Evolutionary conservation across 2,888 invertebrate species (phyloP).

Genomic region (Lasioglossum figueresi): DNA sequence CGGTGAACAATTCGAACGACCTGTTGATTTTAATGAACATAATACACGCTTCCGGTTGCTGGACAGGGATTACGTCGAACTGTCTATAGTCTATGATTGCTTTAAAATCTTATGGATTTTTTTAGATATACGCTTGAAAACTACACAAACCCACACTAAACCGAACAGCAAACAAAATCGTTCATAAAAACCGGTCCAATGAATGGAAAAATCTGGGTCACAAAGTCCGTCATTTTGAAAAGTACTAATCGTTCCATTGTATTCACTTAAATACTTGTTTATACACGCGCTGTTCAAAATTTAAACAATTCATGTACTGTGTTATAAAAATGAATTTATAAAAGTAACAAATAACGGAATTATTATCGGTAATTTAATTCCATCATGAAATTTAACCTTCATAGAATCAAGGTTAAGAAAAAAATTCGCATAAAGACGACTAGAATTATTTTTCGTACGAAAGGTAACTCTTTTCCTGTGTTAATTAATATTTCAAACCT

Average conservation of each 20-base stretch:
- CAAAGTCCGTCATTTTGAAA: background rate
- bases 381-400: background rate
- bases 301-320: background rate
- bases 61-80: slow-evolving; percentile 16
- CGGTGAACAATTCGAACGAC: slow-evolving; percentile 56
- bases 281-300: background rate
- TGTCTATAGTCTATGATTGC: slow-evolving; percentile 16
- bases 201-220: background rate
- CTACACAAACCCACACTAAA: background rate
- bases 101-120: slow-evolving; percentile 23
- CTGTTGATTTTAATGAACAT: slow-evolving; percentile 68
- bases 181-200: background rate
- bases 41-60: slow-evolving; percentile 65
- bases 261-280: background rate
- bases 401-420: background rate
- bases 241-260: too few species aligned
- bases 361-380: background rate
- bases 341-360: background rate
- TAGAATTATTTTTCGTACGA: background rate
- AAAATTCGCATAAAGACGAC: background rate
- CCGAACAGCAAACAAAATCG: background rate
- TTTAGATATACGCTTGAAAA: background rate
- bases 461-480: background rate
- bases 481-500: background rate
- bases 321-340: background rate